A percentile compares a stretch with the other conserved stretches of the same genome.
Conservation (phyloP, 2,113 vertebrate genomes). For the Periophthalmus modestus region DNA sequence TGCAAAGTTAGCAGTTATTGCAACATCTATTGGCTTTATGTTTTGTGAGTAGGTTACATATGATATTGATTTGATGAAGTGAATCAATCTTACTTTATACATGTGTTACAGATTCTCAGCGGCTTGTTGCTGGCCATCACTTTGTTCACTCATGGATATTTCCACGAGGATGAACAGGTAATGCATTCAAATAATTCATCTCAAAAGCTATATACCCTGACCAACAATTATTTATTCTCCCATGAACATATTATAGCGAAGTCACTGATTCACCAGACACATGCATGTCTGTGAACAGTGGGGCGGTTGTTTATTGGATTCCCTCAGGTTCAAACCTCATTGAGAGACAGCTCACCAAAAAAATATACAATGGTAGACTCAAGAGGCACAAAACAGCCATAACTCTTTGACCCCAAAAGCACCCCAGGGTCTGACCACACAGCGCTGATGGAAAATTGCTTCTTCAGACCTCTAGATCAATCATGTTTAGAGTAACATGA, state of each 20-base stretch:
- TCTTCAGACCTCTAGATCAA: neutral
- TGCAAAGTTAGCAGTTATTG: no score
- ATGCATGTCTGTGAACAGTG: neutral
- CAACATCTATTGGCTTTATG: no score
- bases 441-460: neutral
- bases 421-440: neutral
- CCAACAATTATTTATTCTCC: neutral
- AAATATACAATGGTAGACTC: neutral
- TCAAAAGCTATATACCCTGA: neutral
- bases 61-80: neutral
- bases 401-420: neutral
- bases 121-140: slow-evolving; percentile 31
- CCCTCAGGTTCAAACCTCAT: neutral
- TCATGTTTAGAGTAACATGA: neutral
- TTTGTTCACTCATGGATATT: slow-evolving; percentile 37
- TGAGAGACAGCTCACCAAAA: neutral
- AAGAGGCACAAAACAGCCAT: neutral
- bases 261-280: neutral
- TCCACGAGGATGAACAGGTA: slow-evolving; percentile 37
- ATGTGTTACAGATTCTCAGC: slow-evolving; percentile 42
- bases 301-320: neutral
- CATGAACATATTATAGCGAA: neutral
- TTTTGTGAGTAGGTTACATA: no score
- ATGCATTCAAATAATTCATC: neutral
- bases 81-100: neutral